Conservation (phyloP, 2,888 invertebrate genomes). For the Psylliodes chrysocephalus region DNA sequence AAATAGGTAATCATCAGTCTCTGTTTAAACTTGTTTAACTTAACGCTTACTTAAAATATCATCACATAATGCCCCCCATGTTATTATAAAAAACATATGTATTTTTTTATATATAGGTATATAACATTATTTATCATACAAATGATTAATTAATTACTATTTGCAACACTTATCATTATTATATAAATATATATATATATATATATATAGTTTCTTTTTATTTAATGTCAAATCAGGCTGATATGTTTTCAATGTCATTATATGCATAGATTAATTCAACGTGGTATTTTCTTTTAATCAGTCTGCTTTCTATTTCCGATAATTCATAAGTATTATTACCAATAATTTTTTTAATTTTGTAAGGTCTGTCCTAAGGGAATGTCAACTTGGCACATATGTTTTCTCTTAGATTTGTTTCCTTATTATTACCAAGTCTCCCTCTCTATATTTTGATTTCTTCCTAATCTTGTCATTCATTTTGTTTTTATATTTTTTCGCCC, state of each 20-base stretch:
- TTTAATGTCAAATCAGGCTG: too few species aligned
- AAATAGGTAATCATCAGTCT: too few species aligned
- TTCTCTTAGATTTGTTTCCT: not conserved
- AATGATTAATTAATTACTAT: too few species aligned
- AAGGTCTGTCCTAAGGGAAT: conserved; percentile 23
- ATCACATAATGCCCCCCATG: too few species aligned
- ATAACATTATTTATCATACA: too few species aligned
- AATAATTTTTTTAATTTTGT: not conserved
- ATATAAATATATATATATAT: too few species aligned
- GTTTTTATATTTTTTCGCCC: conserved; percentile 6
- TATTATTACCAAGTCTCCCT: conserved; percentile 21
- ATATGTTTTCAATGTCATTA: not conserved
- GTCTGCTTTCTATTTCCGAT: not conserved
- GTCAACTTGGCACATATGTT: conserved; percentile 16
- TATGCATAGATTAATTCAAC: not conserved
- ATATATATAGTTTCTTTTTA: too few species aligned
- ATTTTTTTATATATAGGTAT: too few species aligned
- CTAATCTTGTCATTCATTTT: not conserved
- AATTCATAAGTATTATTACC: not conserved
- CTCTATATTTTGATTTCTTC: not conserved
- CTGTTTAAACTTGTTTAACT: too few species aligned
- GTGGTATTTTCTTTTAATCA: not conserved
- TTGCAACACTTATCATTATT: too few species aligned
- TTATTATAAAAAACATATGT: too few species aligned
- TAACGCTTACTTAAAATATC: too few species aligned